phyloP scores from a whole-genome alignment of 2,797 vertebrate genomes.

The Menidia menidia region DNA sequence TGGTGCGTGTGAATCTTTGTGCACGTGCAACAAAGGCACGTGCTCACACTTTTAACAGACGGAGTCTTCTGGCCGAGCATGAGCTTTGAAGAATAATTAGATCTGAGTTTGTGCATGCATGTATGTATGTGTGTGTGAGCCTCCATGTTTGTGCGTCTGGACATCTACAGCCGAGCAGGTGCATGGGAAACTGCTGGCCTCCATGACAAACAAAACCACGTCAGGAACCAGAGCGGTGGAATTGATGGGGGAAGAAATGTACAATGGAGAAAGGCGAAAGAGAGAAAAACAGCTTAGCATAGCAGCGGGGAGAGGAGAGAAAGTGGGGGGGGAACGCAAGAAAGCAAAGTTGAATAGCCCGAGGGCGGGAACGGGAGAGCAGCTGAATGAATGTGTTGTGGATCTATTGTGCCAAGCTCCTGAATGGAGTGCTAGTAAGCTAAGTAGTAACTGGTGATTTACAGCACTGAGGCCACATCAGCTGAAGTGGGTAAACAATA shows the following conservation, averaged over 20 bases:
- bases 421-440: conserved; percentile 80
- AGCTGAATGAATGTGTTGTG: conserved; percentile 74
- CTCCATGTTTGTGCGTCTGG: conserved; percentile 8
- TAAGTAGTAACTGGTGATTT: conserved; percentile 77
- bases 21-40: conserved; percentile 32
- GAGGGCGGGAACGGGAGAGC: conserved; percentile 56
- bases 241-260: conserved; percentile 47
- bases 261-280: conserved; percentile 58
- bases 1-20: conserved; percentile 9
- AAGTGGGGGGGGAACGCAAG: conserved; percentile 46
- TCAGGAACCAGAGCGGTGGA: conserved; percentile 66
- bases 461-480: conserved; percentile 67
- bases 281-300: conserved; percentile 70
- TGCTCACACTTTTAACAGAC: conserved; percentile 18
- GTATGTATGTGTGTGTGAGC: background rate
- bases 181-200: conserved; percentile 82
- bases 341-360: conserved; percentile 71
- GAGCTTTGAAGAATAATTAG: conserved; percentile 16
- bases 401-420: conserved; percentile 65
- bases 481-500: conserved; percentile 74
- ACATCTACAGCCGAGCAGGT: conserved; percentile 67
- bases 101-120: conserved; percentile 4
- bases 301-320: conserved; percentile 64
- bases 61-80: conserved; percentile 15
- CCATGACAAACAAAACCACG: conserved; percentile 76